These are phyloP conservation scores for Hirudo medicinalis DNA, from an alignment of 1,140 invertebrate species.

Conservation along the genomic window DNA sequence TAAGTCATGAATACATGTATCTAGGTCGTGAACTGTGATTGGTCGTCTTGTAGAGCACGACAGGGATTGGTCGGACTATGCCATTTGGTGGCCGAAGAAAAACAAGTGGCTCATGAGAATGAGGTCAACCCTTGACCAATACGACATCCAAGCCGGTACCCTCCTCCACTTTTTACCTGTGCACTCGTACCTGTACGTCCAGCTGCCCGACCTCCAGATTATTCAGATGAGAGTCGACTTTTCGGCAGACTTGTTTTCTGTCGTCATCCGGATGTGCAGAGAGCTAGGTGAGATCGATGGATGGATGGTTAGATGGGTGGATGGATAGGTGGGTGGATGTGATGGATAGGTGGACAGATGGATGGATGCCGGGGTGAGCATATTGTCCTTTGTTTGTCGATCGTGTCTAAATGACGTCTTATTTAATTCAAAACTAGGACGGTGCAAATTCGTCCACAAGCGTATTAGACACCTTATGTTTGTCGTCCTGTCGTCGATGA, in stretches of 20 bases:
- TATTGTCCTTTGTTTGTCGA: too few species aligned
- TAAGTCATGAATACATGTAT: too few species aligned
- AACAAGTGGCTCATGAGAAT: constrained; percentile 89
- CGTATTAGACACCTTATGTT: too few species aligned
- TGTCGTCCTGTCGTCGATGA: too few species aligned
- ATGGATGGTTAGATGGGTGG: background rate
- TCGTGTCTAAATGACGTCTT: too few species aligned
- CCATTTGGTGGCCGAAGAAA: constrained; percentile 91
- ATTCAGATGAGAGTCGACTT: constrained; percentile 88
- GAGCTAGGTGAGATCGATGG: constrained; percentile 58
- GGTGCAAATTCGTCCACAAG: too few species aligned
- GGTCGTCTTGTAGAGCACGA: constrained; percentile 57
- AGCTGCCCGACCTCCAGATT: constrained; percentile 82
- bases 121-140: constrained; percentile 88
- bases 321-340: background rate
- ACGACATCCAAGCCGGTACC: constrained; percentile 87
- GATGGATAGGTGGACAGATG: too few species aligned
- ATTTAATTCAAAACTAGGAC: too few species aligned
- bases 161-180: constrained; percentile 92
- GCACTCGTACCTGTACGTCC: constrained; percentile 80
- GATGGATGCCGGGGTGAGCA: too few species aligned
- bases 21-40: too few species aligned
- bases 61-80: constrained; percentile 97
- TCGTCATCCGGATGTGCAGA: constrained; percentile 85
- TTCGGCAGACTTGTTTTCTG: constrained; percentile 85